Evolutionary conservation across 2,797 vertebrate species (phyloP), one percentile per base, ranked within the genome.

Genomic region (Trachops cirrhosus): DNA sequence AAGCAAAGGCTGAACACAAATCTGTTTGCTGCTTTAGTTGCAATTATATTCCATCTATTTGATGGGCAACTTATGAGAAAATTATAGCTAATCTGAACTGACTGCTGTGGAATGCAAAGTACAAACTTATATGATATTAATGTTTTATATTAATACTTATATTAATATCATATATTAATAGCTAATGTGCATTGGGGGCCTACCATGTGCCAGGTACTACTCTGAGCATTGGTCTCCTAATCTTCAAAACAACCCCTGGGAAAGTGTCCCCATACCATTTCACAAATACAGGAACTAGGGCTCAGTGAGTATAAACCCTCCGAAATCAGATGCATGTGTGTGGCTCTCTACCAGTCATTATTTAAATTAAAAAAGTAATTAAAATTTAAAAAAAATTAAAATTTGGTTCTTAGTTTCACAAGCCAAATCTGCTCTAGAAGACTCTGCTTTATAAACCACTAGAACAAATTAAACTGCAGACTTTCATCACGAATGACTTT

Each of bases 351-450:
- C 6, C 19, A 78, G 10, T 22, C 32, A 5, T 0, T 48, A 44
- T 64, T 96, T 89, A 86, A 67, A 94, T 50, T 62, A 12, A 91
- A 86, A 89, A 19, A 91, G 32, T 37, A 41, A 86, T 86, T 59
- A 67, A 93, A 91, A 41, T 32, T 29, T 57, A 52, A 18, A 52
- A 86, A 92, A 59, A 89, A 83, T 89, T 91, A 41, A 46, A 73
- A 78, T 74, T 46, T 14, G 22, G 5, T 90, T 90, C 9, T 75
- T 29, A 34, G 29, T 77, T 52, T 74, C 44, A 54, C 10, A 62
- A 57, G 32, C 41, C 4, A 54, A 67, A 91, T 39, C 37, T 87
- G 10, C 2, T 52, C 7, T 16, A 68, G 6, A 48, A 39, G 18
- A 82, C 1, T 29, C 11, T 44, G 41, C 26, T 21, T 89, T 91